Evolutionary conservation across 2,797 vertebrate genomes (phyloP).

Genomic region (Cossypha niveicapilla): DNA sequence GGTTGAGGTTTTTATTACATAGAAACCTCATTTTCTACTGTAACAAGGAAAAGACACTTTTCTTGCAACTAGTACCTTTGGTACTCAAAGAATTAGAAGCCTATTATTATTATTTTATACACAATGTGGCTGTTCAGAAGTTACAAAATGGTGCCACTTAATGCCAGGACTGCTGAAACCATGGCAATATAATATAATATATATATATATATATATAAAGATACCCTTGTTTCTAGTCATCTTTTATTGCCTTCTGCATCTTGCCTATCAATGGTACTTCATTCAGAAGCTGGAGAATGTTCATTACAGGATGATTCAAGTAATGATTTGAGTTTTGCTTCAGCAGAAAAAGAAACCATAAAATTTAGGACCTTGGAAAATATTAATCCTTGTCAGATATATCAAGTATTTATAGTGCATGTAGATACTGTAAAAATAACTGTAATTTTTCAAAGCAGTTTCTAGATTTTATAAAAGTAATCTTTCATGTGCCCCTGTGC

Average conservation of each 20-base stretch:
- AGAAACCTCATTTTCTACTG: constrained; percentile 38
- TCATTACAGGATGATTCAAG: not conserved
- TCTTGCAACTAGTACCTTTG: constrained; percentile 14
- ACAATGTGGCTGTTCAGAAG: not conserved
- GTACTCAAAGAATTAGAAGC: not conserved
- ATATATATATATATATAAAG: not conserved
- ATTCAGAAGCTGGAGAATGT: not conserved
- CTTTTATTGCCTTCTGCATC: not conserved
- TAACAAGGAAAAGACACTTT: not conserved
- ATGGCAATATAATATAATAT: not conserved
- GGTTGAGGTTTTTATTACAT: constrained; percentile 20
- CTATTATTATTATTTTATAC: not conserved
- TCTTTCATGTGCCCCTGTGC: not conserved
- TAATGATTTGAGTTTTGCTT: not conserved
- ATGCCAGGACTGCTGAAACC: not conserved
- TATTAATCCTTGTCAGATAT: not conserved
- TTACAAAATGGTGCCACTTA: not conserved
- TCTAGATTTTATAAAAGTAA: not conserved
- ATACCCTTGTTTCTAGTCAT: not conserved
- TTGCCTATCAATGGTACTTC: not conserved
- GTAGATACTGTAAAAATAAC: not conserved
- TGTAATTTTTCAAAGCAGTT: not conserved
- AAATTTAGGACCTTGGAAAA: not conserved
- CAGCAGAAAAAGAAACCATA: not conserved
- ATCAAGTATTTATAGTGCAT: not conserved